Conservation (phyloP, 2,888 invertebrate genomes). For the Spilarctia lutea region DNA sequence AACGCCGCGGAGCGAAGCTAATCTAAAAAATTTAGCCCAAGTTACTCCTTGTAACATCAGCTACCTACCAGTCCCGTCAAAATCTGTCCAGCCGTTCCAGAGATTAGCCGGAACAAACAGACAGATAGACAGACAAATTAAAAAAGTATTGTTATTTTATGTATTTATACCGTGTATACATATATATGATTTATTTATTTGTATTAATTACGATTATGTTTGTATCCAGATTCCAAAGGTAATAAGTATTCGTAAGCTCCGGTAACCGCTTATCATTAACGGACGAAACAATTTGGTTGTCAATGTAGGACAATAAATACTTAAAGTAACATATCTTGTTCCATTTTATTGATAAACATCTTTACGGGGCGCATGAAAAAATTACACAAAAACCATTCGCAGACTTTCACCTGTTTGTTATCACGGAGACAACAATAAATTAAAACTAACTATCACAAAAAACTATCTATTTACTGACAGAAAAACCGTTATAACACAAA, state of each 20-base stretch:
- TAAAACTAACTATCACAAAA: slow-evolving; percentile 11
- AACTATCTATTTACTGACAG: slow-evolving; percentile 10
- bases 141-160: no score
- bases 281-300: not conserved
- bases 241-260: not conserved
- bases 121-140: no score
- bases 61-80: no score
- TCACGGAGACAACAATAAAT: slow-evolving; percentile 6
- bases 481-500: slow-evolving; percentile 3
- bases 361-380: slow-evolving; percentile 2
- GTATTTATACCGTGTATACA: no score
- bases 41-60: no score
- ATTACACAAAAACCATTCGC: not conserved
- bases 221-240: not conserved
- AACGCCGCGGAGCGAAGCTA: no score
- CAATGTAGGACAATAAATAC: not conserved
- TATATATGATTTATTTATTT: not conserved
- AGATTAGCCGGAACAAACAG: no score
- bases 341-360: not conserved
- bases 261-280: not conserved
- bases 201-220: not conserved
- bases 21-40: no score
- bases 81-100: no score
- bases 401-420: slow-evolving; percentile 17
- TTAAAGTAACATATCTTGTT: not conserved